phyloP scores from a whole-genome alignment of 2,797 vertebrate species.

The Hephaestus fuliginosus region DNA sequence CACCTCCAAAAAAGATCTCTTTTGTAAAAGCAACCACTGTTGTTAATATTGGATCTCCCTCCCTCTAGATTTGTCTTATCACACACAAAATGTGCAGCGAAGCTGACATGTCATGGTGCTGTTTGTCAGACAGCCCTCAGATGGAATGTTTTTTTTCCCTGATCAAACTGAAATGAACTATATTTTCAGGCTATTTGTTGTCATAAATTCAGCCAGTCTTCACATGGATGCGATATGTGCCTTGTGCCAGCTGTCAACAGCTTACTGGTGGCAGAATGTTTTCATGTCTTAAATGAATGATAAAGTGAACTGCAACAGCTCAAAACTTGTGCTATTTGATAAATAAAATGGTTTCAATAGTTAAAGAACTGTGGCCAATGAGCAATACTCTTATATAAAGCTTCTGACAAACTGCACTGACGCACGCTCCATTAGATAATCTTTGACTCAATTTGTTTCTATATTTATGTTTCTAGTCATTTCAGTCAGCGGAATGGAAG shows the following conservation, averaged over 20 bases:
- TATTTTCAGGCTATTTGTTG: slow-evolving; percentile 72
- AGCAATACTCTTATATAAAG: slow-evolving; percentile 72
- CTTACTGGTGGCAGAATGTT: slow-evolving; percentile 57
- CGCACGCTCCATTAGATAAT: slow-evolving; percentile 81
- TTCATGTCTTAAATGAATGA: slow-evolving; percentile 64
- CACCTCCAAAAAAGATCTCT: slow-evolving; percentile 59
- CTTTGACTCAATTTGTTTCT: slow-evolving; percentile 82
- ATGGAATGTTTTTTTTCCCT: slow-evolving; percentile 29
- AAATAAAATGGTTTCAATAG: slow-evolving; percentile 60
- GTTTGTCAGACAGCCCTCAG: slow-evolving; percentile 72
- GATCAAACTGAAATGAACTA: slow-evolving; percentile 73
- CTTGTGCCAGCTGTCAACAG: slow-evolving; percentile 67
- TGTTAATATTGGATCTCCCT: slow-evolving; percentile 66
- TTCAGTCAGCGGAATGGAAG: slow-evolving; percentile 69
- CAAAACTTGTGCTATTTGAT: slow-evolving; percentile 51
- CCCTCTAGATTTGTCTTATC: slow-evolving; percentile 74
- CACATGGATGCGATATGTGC: slow-evolving; percentile 46
- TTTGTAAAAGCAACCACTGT: slow-evolving; percentile 61
- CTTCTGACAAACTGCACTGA: slow-evolving; percentile 77
- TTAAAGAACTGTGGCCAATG: slow-evolving; percentile 63
- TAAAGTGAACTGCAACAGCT: slow-evolving; percentile 38
- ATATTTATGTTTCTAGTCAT: slow-evolving; percentile 80
- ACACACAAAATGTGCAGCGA: slow-evolving; percentile 70
- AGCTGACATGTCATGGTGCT: slow-evolving; percentile 66
- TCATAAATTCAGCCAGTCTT: slow-evolving; percentile 65